Percentiles rank a stretch among this genome's conserved stretches.
Evolutionary conservation across 2,113 vertebrate genomes (phyloP).

Genomic region (Urocolius indicus): DNA sequence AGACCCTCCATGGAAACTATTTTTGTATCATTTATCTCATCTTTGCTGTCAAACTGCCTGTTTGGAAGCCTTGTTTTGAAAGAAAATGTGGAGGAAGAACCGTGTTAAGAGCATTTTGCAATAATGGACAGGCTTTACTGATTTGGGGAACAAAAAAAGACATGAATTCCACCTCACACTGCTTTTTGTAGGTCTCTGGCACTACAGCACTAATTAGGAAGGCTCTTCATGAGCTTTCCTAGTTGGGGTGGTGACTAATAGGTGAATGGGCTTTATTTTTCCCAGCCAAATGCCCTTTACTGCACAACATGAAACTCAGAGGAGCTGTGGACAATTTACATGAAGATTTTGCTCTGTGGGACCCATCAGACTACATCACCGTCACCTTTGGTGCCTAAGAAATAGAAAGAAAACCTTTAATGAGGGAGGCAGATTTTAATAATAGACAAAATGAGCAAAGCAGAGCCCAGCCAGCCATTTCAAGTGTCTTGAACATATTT

Average conservation of each 20-base stretch:
- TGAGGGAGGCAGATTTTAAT: background rate
- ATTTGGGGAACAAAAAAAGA: background rate
- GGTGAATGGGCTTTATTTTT: background rate
- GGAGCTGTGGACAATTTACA: background rate
- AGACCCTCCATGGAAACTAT: background rate
- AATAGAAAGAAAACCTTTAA: background rate
- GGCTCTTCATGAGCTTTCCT: background rate
- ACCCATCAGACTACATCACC: fast-evolving
- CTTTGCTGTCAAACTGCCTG: background rate
- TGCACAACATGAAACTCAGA: background rate
- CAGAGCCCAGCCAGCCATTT: background rate
- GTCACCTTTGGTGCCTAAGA: background rate
- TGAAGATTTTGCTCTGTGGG: background rate
- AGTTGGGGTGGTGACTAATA: background rate
- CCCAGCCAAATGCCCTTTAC: background rate
- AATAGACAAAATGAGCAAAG: fast-evolving
- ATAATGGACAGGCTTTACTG: background rate
- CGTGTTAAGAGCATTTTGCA: background rate
- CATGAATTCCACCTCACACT: background rate
- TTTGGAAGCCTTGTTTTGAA: background rate
- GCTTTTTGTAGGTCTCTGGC: background rate
- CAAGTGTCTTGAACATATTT: background rate
- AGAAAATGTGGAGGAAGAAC: background rate
- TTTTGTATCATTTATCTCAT: background rate
- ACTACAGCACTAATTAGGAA: background rate